Conservation (phyloP, 2,797 vertebrate genomes). For the Harpagifer antarcticus region DNA sequence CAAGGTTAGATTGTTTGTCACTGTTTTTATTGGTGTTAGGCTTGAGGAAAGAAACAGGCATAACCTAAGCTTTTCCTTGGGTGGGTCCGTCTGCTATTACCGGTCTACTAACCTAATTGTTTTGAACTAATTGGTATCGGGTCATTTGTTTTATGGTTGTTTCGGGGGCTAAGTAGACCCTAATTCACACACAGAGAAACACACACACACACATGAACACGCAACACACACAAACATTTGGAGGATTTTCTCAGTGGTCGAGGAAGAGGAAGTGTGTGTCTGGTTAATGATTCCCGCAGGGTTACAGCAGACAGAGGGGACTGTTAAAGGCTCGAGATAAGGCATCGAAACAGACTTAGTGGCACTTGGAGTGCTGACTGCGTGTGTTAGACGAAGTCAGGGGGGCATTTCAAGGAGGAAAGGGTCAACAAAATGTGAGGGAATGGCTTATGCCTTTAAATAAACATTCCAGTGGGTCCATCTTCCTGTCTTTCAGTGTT, state of each 20-base stretch:
- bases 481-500: slow-evolving; percentile 15
- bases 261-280: slow-evolving; percentile 67
- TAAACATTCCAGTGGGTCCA: slow-evolving; percentile 6
- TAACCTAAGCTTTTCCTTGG: slow-evolving; percentile 44
- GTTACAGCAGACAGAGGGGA: slow-evolving; percentile 63
- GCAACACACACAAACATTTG: slow-evolving; percentile 33
- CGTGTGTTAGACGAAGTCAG: slow-evolving; percentile 30
- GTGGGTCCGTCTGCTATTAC: slow-evolving; percentile 51
- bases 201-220: slow-evolving; percentile 10
- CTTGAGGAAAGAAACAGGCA: slow-evolving; percentile 7
- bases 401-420: slow-evolving; percentile 25
- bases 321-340: slow-evolving; percentile 71
- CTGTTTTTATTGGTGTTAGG: slow-evolving; percentile 12
- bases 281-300: slow-evolving; percentile 75
- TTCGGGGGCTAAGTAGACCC: slow-evolving; percentile 42
- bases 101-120: slow-evolving; percentile 69
- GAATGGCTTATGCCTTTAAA: slow-evolving; percentile 15
- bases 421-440: not conserved
- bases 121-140: slow-evolving; percentile 59
- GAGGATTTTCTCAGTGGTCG: slow-evolving; percentile 50
- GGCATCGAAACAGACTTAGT: slow-evolving; percentile 64
- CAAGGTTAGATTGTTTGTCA: not conserved
- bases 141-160: slow-evolving; percentile 69
- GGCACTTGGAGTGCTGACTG: slow-evolving; percentile 50
- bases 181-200: slow-evolving; percentile 17